phyloP scores from a whole-genome alignment of 2,113 vertebrate species.

The Scomber japonicus region DNA sequence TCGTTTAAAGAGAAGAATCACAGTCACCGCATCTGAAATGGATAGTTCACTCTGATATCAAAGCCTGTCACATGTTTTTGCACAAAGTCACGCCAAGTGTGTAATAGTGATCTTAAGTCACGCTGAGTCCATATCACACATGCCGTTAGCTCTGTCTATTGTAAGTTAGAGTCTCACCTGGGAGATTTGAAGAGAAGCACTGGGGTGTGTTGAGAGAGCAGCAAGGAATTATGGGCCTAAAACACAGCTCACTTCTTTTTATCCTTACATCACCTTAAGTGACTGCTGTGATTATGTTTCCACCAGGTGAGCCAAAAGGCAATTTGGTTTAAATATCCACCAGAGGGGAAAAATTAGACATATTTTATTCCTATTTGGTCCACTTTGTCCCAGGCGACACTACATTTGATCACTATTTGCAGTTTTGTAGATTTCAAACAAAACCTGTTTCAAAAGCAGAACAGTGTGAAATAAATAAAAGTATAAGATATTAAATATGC shows the following conservation, averaged over 20 bases:
- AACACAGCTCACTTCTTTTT: slow-evolving; percentile 32
- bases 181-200: slow-evolving; percentile 47
- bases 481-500: slow-evolving; percentile 32
- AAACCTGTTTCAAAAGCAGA: slow-evolving; percentile 31
- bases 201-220: slow-evolving; percentile 23
- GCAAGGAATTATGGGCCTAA: slow-evolving; percentile 37
- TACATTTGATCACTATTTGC: slow-evolving; percentile 49
- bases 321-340: slow-evolving; percentile 55
- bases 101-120: slow-evolving; percentile 51
- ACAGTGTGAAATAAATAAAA: slow-evolving; percentile 12
- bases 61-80: slow-evolving; percentile 58
- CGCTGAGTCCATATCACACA: slow-evolving; percentile 65
- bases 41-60: slow-evolving; percentile 64
- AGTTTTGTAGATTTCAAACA: slow-evolving; percentile 45
- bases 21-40: slow-evolving; percentile 56
- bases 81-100: slow-evolving; percentile 54
- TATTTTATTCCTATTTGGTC: slow-evolving; percentile 38
- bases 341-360: background rate
- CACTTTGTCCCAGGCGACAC: slow-evolving; percentile 38
- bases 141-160: slow-evolving; percentile 43
- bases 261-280: slow-evolving; percentile 58
- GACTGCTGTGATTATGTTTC: slow-evolving; percentile 42
- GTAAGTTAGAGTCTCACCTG: slow-evolving; percentile 37
- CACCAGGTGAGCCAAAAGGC: slow-evolving; percentile 26
- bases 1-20: slow-evolving; percentile 65